Base-by-base conservation (phyloP, 1,140 invertebrate species). In the Sminthurinus signatus region DNA sequence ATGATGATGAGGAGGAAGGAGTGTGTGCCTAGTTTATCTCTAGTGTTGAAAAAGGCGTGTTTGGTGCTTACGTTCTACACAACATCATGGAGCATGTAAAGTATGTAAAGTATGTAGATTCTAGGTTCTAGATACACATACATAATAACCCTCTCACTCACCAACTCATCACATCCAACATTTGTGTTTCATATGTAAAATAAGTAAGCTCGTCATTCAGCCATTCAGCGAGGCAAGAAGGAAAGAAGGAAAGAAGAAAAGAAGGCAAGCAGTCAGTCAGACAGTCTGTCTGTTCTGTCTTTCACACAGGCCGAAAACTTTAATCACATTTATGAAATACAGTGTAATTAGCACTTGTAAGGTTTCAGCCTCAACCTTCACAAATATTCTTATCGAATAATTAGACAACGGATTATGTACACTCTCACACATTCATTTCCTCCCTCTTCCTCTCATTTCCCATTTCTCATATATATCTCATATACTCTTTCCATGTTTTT, bases 251-350 rank as follows among this genome's bases (percentile, higher is more conserved):
- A 19, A 29, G 29, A 54, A 25, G 28, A 54, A 23, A 27, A n/a
- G 28, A 54, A 39, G 36, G 36, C 10, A 31, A 57, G 19, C 39
- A 42, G 67, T 64, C 62, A 65, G 62, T 58, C 42, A 60, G 61
- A 57, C 60, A 48, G n/a, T n/a, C n/a, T n/a, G n/a, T 69, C 68
- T 69, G 63, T 63, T 69, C 68, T 65, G 50, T 27, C 50, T 43
- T 32, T 64, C 60, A 43, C 60, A 55, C 43, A 64, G 59, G 57
- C 48, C 44, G 55, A 50, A 59, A 69, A 66, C 60, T 60, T 69
- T 69, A 62, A 69, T 69, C 68, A 69, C 64, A 69, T 69, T 64
- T 69, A 62, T 65, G 64, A 69, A 65, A 66, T 56, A 62, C 60
- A 63, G 55, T 65, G 64, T 69, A 69, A 69, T 69, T 69, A 69